phyloP scores from a whole-genome alignment of 2,113 vertebrate species.

The Muntiacus muntjak region DNA sequence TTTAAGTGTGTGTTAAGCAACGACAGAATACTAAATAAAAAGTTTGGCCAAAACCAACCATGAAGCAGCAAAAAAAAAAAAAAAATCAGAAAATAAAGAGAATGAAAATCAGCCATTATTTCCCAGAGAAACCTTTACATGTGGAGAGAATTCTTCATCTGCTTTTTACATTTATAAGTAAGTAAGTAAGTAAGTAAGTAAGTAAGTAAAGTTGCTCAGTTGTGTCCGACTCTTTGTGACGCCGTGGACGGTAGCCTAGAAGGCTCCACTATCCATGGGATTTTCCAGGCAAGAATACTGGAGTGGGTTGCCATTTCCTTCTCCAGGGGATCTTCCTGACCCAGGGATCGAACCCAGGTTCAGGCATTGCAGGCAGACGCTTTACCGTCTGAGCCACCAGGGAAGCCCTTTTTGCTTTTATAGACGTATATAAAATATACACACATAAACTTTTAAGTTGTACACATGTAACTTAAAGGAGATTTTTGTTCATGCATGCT shows the following conservation, averaged over 20 bases:
- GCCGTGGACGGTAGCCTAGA: too few relatives aligned
- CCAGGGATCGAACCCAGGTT: too few relatives aligned
- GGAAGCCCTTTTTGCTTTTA: neutral
- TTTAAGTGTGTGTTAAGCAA: constrained; percentile 79
- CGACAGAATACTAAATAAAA: constrained; percentile 79
- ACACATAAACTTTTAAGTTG: neutral
- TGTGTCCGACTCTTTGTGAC: too few relatives aligned
- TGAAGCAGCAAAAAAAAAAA: constrained; percentile 80
- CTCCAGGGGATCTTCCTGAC: too few relatives aligned
- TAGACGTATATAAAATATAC: neutral
- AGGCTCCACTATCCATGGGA: too few relatives aligned
- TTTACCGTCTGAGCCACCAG: too few relatives aligned
- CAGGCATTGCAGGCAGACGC: too few relatives aligned
- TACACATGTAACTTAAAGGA: neutral
- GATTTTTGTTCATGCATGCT: neutral
- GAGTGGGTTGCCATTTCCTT: too few relatives aligned
- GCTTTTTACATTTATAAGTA: neutral
- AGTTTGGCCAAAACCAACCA: constrained; percentile 81
- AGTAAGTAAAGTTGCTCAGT: too few relatives aligned
- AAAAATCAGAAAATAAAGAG: neutral
- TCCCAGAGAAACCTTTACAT: neutral
- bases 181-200: too few relatives aligned
- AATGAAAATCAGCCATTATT: neutral
- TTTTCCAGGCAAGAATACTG: too few relatives aligned
- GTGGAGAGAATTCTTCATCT: neutral